A percentile compares a stretch with the other conserved stretches of the same genome.
These are phyloP conservation scores for Anthopleura xanthogrammica DNA, from an alignment of 92 coral and sea anemone genomes.

Conservation along the genomic window DNA sequence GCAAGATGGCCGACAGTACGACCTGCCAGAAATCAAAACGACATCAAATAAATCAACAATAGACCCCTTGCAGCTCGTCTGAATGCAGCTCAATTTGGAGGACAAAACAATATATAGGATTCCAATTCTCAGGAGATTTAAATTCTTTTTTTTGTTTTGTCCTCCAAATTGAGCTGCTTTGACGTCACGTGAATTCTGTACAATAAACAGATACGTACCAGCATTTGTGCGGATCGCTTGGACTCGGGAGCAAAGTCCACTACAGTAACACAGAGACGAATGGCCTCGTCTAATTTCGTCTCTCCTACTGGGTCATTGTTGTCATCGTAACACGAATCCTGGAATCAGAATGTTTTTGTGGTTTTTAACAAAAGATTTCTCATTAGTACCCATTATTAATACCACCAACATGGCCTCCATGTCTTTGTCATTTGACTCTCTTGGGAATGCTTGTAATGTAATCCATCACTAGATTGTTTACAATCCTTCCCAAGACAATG, in stretches of 20 bases:
- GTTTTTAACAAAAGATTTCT: too few relatives aligned
- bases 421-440: too few relatives aligned
- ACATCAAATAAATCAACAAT: not conserved
- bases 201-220: slow-evolving; percentile 59
- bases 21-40: slow-evolving; percentile 46
- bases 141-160: too few relatives aligned
- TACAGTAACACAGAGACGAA: slow-evolving; percentile 94
- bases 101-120: too few relatives aligned
- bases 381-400: too few relatives aligned
- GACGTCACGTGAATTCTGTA: too few relatives aligned
- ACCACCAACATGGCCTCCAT: too few relatives aligned
- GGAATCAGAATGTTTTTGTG: not conserved
- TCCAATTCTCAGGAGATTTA: not conserved
- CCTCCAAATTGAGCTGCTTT: too few relatives aligned
- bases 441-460: too few relatives aligned
- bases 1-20: slow-evolving; percentile 92
- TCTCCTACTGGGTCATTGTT: slow-evolving; percentile 78
- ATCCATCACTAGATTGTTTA: too few relatives aligned
- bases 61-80: not conserved
- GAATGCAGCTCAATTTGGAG: too few relatives aligned
- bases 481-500: too few relatives aligned
- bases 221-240: slow-evolving; percentile 96
- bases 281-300: slow-evolving; percentile 86
- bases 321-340: slow-evolving; percentile 96
- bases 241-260: slow-evolving; percentile 98